Conservation (phyloP, 2,797 vertebrate species). For the Hippopotamyrus pictus region DNA sequence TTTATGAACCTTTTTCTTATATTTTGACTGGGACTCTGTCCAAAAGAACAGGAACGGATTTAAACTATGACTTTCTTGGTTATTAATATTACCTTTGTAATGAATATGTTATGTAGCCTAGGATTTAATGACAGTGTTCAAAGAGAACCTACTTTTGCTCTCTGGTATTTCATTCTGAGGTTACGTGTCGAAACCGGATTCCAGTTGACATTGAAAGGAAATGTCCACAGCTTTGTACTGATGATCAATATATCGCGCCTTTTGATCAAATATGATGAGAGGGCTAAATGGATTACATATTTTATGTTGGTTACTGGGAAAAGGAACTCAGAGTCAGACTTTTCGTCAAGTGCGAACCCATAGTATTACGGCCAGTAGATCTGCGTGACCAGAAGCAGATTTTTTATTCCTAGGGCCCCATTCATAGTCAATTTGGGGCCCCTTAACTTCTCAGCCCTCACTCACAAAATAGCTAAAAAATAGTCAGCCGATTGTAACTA, state of each 20-base stretch:
- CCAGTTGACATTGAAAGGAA: background rate
- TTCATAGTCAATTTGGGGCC: background rate
- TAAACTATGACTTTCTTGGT: background rate
- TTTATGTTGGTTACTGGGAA: background rate
- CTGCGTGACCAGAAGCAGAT: background rate
- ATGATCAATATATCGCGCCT: background rate
- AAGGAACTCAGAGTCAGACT: background rate
- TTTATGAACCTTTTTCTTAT: background rate
- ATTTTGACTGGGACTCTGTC: background rate
- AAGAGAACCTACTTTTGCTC: background rate
- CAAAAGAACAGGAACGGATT: conserved; percentile 2
- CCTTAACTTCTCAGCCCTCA: background rate
- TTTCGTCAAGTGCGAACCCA: background rate
- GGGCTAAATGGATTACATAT: background rate
- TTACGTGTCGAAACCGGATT: background rate
- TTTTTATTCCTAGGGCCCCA: background rate
- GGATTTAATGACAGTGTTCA: background rate
- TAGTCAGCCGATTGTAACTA: background rate
- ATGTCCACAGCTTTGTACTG: background rate
- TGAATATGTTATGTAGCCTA: background rate
- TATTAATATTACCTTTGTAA: conserved; percentile 7
- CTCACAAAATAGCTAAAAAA: background rate
- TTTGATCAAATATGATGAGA: background rate
- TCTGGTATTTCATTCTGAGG: background rate
- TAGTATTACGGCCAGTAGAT: background rate